Evolutionary conservation across 2,888 invertebrate genomes (phyloP).

Genomic region (Diarsia mendica): DNA sequence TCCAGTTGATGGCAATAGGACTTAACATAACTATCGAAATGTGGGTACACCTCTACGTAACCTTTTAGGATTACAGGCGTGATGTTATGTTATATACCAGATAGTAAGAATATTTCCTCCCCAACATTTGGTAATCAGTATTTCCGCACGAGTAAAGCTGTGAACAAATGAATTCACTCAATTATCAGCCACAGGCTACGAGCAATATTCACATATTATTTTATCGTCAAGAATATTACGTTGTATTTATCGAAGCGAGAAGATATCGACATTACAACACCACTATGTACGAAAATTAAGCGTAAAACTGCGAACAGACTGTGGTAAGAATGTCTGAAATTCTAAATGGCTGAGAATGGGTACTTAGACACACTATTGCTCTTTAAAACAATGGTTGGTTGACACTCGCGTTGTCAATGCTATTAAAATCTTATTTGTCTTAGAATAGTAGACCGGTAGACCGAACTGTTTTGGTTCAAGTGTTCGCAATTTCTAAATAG

Average conservation of each 20-base stretch:
- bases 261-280: conserved; percentile 2
- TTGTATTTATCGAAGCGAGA: conserved; percentile 9
- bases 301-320: not conserved
- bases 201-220: conserved; percentile 5
- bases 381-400: not conserved
- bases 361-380: not conserved
- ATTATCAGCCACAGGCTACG: conserved; percentile 9
- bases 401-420: not conserved
- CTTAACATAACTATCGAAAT: too few relatives aligned
- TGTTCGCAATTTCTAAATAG: not conserved
- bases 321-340: not conserved
- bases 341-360: not conserved
- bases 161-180: conserved; percentile 30
- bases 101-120: conserved; percentile 2
- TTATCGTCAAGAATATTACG: conserved; percentile 16
- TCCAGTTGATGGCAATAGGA: too few relatives aligned
- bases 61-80: too few relatives aligned
- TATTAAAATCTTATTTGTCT: not conserved
- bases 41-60: too few relatives aligned
- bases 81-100: too few relatives aligned
- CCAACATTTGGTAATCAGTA: conserved; percentile 21
- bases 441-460: too few relatives aligned
- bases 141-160: not conserved
- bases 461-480: not conserved
- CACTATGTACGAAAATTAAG: not conserved